Evolutionary conservation across 2,888 invertebrate species (phyloP).

Genomic region (Sarcophaga variegata): DNA sequence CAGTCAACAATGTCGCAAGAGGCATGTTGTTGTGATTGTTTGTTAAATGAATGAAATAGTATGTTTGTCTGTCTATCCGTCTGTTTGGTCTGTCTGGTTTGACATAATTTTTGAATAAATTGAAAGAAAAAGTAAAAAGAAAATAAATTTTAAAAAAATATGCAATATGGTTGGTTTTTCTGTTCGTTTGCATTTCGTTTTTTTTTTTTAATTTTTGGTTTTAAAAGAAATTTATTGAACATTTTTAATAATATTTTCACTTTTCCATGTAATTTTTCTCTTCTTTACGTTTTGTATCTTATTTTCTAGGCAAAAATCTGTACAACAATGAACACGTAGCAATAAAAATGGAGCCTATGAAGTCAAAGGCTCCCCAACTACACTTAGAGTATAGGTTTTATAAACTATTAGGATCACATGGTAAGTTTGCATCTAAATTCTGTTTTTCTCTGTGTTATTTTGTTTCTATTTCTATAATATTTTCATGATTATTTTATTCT

Average conservation of each 20-base stretch:
- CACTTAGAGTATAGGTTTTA: constrained; percentile 99
- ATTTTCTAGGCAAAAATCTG: constrained; percentile 95
- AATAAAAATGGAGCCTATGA: constrained; percentile 99
- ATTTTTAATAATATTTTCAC: background rate
- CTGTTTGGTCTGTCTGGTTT: background rate
- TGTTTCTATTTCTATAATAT: background rate
- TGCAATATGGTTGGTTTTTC: no score
- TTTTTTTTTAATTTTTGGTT: background rate
- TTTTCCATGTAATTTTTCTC: background rate
- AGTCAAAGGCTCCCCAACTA: constrained; percentile 99
- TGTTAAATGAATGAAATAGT: no score
- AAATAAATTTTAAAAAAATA: background rate
- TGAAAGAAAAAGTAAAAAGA: background rate
- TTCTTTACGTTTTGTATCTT: constrained; percentile 28
- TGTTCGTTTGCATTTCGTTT: background rate
- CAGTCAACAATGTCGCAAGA: no score
- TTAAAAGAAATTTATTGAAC: background rate
- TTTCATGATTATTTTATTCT: constrained; percentile 20
- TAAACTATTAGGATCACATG: constrained; percentile 98
- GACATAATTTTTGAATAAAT: background rate
- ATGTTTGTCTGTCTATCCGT: background rate
- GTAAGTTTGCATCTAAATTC: constrained; percentile 84
- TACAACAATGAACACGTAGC: constrained; percentile 99
- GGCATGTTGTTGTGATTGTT: no score
- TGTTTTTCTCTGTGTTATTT: constrained; percentile 2